Conservation (phyloP, 2,113 vertebrate species). For the Syrmaticus mikado region DNA sequence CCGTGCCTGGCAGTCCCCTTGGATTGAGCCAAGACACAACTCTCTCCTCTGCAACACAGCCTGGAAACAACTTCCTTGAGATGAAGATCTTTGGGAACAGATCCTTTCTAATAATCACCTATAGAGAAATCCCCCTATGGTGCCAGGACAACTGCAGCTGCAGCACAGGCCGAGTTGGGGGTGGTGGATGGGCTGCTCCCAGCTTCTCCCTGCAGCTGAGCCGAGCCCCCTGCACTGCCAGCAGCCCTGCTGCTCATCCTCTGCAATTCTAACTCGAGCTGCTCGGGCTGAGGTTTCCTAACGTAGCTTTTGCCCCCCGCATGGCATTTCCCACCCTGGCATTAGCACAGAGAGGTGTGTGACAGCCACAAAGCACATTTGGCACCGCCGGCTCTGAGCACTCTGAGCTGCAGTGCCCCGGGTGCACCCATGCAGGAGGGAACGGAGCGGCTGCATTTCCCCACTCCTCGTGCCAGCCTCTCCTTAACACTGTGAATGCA, state of each 20-base stretch:
- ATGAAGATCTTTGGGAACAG: background rate
- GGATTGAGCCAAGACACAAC: background rate
- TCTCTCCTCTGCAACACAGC: background rate
- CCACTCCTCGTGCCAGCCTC: background rate
- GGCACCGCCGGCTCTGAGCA: background rate
- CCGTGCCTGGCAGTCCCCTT: background rate
- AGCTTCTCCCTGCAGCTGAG: background rate
- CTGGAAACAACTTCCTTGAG: background rate
- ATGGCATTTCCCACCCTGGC: background rate
- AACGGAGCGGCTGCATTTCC: background rate
- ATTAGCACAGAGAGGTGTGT: accelerated
- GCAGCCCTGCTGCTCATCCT: background rate
- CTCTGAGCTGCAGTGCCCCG: accelerated
- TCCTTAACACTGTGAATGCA: accelerated
- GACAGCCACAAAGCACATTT: background rate
- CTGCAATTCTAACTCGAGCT: background rate
- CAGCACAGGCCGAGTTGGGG: background rate
- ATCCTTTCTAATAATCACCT: background rate
- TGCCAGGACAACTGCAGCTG: background rate
- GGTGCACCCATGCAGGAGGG: background rate
- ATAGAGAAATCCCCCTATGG: background rate
- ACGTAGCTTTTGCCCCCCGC: background rate
- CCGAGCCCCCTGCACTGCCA: background rate
- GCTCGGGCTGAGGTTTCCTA: background rate
- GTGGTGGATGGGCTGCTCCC: background rate